Base-by-base conservation (phyloP, 1,140 invertebrate genomes). In the Drosophila prosaltans region DNA sequence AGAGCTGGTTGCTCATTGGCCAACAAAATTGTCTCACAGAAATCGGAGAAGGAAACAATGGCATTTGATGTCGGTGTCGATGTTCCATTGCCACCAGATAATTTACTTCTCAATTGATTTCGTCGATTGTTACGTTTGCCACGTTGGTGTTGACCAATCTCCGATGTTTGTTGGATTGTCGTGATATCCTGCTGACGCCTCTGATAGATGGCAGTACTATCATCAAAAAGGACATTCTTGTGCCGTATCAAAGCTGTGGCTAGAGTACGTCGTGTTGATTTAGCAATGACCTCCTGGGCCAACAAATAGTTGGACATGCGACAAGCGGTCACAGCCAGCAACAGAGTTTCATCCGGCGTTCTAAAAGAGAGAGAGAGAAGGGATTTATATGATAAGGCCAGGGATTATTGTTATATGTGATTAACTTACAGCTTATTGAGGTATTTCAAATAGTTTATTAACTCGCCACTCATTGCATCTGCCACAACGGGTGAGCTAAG, bases 251-350 rank as follows among this genome's bases (percentile, higher is more conserved):
- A n/a, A 9, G 90, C 81, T n/a, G 75, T 73, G 24, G 91, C 91
- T 11, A 92, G 62, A 32, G 60, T 76, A 1, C 80, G 81, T 26
- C 91, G 73, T 4, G 69, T 78, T 5, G 84, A 77, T 58, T 81
- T 88, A 2, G 84, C 57, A 10, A 92, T 68, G 11, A 79, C 65
- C 55, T 92, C 90, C 71, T 91, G 83, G 40, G 91, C 88, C 39
- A 92, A 71, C 48, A 91, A 51, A 72, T 91, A 92, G 40, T 92
- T 92, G 0, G 91, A 92, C 90, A 91, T 91, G 41, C 91, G 90
- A 43, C 88, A 91, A 4, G 91, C 91, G 0, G 84, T 90, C 5
- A 92, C 90, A 32, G 88, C 91, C 21, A 92, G 72, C 28, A 92
- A 43, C 0, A 92, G 64, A 26, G 78, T 78, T 61, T 92, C 91